Conservation (phyloP, 2,797 vertebrate species). For the Notolepis coatsorum region DNA sequence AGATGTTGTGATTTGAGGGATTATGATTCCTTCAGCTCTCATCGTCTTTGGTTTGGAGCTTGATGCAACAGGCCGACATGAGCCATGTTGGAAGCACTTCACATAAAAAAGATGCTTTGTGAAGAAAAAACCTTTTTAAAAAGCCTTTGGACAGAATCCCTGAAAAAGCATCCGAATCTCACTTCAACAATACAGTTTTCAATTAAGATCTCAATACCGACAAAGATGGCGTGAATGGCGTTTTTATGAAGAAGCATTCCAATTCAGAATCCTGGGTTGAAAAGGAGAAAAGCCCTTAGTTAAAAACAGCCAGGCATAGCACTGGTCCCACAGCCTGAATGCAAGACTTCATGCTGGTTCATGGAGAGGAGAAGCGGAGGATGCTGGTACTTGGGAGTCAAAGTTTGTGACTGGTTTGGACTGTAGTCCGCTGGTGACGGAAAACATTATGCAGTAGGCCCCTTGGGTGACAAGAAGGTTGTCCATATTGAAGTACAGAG, state of each 20-base stretch:
- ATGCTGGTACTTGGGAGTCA: slow-evolving; percentile 55
- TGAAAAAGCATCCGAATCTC: slow-evolving; percentile 58
- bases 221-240: neutral
- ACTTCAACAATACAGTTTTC: slow-evolving; percentile 29
- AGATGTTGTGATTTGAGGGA: slow-evolving; percentile 1
- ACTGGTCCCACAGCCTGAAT: slow-evolving; percentile 29
- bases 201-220: slow-evolving; percentile 8
- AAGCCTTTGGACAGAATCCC: slow-evolving; percentile 61
- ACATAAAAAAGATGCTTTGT: slow-evolving; percentile 22
- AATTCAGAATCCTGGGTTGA: slow-evolving; percentile 6
- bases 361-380: slow-evolving; percentile 50
- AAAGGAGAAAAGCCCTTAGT: slow-evolving; percentile 47
- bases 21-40: slow-evolving; percentile 27
- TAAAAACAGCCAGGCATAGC: slow-evolving; percentile 1
- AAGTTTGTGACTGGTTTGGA: slow-evolving; percentile 14
- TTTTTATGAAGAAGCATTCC: neutral
- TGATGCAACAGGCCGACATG: slow-evolving; percentile 4
- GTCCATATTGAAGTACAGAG: slow-evolving; percentile 25
- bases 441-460: slow-evolving; percentile 27
- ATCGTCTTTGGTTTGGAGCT: slow-evolving; percentile 71
- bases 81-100: slow-evolving; percentile 39
- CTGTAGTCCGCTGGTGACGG: slow-evolving; percentile 25
- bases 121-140: slow-evolving; percentile 8
- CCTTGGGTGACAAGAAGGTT: neutral
- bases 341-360: slow-evolving; percentile 41